Evolutionary conservation across 2,888 invertebrate genomes (phyloP).

Genomic region (Ypsolopha sequella): DNA sequence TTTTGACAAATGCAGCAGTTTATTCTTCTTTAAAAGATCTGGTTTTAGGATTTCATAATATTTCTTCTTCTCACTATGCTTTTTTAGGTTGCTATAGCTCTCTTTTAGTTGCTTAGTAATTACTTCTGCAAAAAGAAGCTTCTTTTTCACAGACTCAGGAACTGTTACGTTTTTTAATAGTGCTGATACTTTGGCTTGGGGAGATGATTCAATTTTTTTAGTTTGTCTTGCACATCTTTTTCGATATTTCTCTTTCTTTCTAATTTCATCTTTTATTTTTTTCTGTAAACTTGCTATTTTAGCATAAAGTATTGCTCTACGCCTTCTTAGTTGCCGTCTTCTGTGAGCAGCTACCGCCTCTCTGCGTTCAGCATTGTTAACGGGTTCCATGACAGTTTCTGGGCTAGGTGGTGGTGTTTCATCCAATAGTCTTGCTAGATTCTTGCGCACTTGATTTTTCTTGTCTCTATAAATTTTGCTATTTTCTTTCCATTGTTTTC

Average conservation of each 20-base stretch:
- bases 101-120: too few species aligned
- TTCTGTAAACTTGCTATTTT: not conserved
- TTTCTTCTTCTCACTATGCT: too few species aligned
- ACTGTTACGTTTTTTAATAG: too few species aligned
- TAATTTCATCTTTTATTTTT: not conserved
- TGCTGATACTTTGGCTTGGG: too few species aligned
- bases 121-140: too few species aligned
- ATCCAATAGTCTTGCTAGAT: slow-evolving; percentile 8
- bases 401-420: slow-evolving; percentile 9
- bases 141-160: too few species aligned
- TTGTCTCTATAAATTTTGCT: slow-evolving; percentile 12
- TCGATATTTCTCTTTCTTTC: not conserved
- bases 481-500: slow-evolving; percentile 14
- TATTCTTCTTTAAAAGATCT: too few species aligned
- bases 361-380: not conserved
- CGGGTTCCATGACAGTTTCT: slow-evolving; percentile 3
- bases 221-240: not conserved
- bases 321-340: not conserved
- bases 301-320: not conserved
- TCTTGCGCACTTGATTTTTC: slow-evolving; percentile 10
- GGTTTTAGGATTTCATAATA: too few species aligned
- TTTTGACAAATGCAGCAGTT: too few species aligned
- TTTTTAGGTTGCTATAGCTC: too few species aligned
- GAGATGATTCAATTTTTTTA: not conserved
- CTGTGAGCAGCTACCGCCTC: not conserved